Base-by-base conservation (phyloP, 2,113 vertebrate genomes). In the Tenrec ecaudatus region DNA sequence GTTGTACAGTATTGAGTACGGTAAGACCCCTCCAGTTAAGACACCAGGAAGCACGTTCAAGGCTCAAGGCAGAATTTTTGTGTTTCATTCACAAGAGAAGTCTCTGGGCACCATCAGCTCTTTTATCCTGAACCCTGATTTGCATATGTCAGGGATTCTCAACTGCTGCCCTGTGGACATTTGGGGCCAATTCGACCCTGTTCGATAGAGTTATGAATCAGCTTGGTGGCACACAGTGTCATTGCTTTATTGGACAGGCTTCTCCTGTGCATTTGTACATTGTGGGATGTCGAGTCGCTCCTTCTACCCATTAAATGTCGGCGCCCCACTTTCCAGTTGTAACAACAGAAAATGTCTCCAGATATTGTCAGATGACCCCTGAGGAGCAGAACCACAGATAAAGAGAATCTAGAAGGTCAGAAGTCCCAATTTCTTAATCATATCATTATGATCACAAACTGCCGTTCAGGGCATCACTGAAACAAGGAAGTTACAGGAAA, bases 341-440 rank as follows among this genome's bases (percentile, higher is more conserved):
- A 57, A 94, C n/a, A 43, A 38, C 25, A n/a, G 38, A 73, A 86
- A 84, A 88, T 83, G 14, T 89, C 33, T 77, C 40, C 68, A 86
- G 33, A 69, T 23, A 29, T 79, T 43, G 40, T 33, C 36, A 43
- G 22, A 17, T 92, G 57, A 47, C 22, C 9, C 31, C 29, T 27
- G 14, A 20, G 60, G n/a, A 16, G 16, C 31, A 82, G 68, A 94
- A 88, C n/a, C 82, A 73, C 27, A 29, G 40, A 29, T 66, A 12
- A 1, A 62, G n/a, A 93, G 29, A 95, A 93, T 25, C 15, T 27
- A 71, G 57, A 23, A 40, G 40, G 40, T 89, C 33, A 73, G 69
- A 57, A 38, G 20, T 23, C 31, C 53, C 36, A 10, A 2, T 82
- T 43, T 87, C 15, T 19, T 85, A 47, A 78, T 77, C 10, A 23